These are phyloP conservation scores for Drosophila novamexicana DNA, from an alignment of 1,140 invertebrate genomes.

Conservation along the genomic window DNA sequence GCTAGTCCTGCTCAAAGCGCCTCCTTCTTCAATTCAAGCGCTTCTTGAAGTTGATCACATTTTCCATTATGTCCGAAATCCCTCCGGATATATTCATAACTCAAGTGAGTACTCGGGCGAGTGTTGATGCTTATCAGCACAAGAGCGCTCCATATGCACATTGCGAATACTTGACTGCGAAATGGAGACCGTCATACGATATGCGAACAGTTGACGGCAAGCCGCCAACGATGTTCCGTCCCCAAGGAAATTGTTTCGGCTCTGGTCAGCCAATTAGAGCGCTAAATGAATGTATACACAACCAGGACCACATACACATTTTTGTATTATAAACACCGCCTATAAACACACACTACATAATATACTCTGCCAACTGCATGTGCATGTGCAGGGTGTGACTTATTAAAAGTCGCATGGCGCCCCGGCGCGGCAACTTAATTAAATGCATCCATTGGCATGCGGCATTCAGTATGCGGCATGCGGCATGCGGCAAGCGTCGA, in stretches of 20 bases:
- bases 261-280: slow-evolving; percentile 34
- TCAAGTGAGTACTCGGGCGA: slow-evolving; percentile 5
- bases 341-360: slow-evolving; percentile 7
- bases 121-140: slow-evolving; percentile 14
- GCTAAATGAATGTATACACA: slow-evolving; percentile 22
- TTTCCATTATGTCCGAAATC: not conserved
- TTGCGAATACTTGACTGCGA: slow-evolving; percentile 16
- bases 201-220: too few species aligned
- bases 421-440: slow-evolving; percentile 39
- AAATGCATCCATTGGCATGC: slow-evolving; percentile 31
- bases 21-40: too few species aligned
- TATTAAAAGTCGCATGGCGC: slow-evolving; percentile 38
- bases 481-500: slow-evolving; percentile 36
- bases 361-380: not conserved
- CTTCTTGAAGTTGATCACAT: too few species aligned
- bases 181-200: slow-evolving; percentile 3
- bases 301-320: not conserved
- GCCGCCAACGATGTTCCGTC: not conserved
- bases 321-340: not conserved
- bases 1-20: too few species aligned
- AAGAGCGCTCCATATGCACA: not conserved
- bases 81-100: slow-evolving; percentile 3
- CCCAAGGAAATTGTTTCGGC: not conserved
- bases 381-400: slow-evolving; percentile 25
- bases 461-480: slow-evolving; percentile 9